Conservation (phyloP, 2,113 vertebrate species). For the Electrona antarctica region DNA sequence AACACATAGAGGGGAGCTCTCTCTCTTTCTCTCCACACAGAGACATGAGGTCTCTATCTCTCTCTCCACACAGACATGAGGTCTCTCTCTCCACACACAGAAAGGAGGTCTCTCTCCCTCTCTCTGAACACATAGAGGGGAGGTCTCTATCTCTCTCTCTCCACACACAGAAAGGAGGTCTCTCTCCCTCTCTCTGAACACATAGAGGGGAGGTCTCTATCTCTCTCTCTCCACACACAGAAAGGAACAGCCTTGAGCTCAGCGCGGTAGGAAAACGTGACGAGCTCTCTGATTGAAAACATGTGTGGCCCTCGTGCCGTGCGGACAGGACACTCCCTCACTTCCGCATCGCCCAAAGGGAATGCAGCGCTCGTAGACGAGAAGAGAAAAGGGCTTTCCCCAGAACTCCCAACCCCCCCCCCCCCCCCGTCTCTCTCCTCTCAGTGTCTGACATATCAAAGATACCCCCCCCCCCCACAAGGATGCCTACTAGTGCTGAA, state of each 20-base stretch:
- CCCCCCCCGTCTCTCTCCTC: neutral
- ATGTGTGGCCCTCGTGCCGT: conserved; percentile 40
- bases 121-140: no score
- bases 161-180: no score
- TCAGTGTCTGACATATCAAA: conserved; percentile 28
- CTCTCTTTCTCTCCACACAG: no score
- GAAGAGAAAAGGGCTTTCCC: conserved; percentile 43
- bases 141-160: no score
- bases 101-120: no score
- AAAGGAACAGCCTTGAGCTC: conserved; percentile 3
- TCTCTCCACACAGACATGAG: no score
- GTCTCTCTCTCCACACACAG: no score
- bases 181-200: no score
- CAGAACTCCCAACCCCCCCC: conserved; percentile 11
- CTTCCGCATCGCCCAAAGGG: conserved; percentile 8
- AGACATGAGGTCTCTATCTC: no score
- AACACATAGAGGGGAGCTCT: no score
- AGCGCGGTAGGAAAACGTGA: conserved; percentile 44
- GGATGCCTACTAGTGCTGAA: conserved; percentile 15
- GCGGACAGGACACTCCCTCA: conserved; percentile 29
- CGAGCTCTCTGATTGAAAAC: conserved; percentile 51
- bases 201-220: no score
- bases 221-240: no score
- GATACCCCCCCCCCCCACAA: neutral
- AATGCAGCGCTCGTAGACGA: conserved; percentile 4